These are phyloP conservation scores for Dryoscopus gambensis DNA, from an alignment of 2,113 vertebrate species.

Conservation along the genomic window DNA sequence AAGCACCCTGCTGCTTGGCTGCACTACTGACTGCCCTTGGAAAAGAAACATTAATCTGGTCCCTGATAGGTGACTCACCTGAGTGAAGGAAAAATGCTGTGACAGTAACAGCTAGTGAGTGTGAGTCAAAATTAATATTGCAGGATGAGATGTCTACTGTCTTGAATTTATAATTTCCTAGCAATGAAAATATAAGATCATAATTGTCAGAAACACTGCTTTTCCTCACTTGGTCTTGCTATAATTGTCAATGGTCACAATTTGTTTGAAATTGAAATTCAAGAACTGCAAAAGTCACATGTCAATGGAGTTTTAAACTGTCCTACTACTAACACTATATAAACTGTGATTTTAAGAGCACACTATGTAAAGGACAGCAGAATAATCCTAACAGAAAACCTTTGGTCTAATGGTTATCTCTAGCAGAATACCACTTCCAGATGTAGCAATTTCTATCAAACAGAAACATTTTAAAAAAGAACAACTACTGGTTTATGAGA, in stretches of 20 bases:
- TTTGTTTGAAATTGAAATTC: not conserved
- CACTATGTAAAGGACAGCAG: not conserved
- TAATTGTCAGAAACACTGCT: constrained; percentile 26
- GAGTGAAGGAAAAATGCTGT: constrained; percentile 58
- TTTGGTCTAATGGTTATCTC: not conserved
- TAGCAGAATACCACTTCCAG: not conserved
- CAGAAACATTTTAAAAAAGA: not conserved
- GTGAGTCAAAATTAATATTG: constrained; percentile 62
- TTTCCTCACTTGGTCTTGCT: not conserved
- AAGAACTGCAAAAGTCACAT: not conserved
- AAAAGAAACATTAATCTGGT: not conserved
- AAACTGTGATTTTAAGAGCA: not conserved
- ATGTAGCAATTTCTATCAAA: not conserved
- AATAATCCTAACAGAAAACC: not conserved
- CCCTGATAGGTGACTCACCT: constrained; percentile 57
- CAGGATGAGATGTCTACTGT: constrained; percentile 34
- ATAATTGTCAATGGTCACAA: not conserved
- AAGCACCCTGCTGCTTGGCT: not conserved
- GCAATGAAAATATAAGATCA: constrained; percentile 22
- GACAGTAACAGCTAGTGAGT: constrained; percentile 59
- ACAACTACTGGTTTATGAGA: not conserved
- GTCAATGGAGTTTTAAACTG: not conserved
- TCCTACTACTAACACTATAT: not conserved
- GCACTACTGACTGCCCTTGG: not conserved
- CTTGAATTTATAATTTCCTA: constrained; percentile 58